phyloP scores from a whole-genome alignment of 1,140 invertebrate species.

The Nylanderia fulva region DNA sequence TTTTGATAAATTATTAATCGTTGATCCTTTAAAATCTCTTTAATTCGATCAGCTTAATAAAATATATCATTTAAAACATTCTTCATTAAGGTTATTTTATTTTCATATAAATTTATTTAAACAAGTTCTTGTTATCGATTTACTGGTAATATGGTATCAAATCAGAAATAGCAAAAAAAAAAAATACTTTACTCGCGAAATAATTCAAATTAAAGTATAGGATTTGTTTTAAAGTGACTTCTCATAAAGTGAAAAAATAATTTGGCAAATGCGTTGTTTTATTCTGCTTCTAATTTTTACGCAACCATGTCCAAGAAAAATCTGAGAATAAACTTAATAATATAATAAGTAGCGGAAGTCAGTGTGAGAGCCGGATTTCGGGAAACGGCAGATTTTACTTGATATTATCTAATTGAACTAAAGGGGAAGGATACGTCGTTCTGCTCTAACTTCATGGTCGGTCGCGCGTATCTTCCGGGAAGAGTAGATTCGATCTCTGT shows the following conservation, averaged over 20 bases:
- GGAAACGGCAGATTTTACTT: constrained; percentile 72
- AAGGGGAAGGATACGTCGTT: constrained; percentile 78
- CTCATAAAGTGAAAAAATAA: neutral
- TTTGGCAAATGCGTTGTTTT: neutral
- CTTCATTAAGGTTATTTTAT: neutral
- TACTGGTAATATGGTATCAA: neutral
- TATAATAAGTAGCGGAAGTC: constrained; percentile 56
- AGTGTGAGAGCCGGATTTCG: constrained; percentile 69
- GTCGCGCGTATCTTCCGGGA: constrained; percentile 78
- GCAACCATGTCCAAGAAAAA: neutral
- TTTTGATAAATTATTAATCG: neutral
- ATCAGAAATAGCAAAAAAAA: neutral
- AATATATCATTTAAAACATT: neutral
- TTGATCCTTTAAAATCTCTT: neutral
- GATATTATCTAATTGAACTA: constrained; percentile 77
- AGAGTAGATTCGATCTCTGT: constrained; percentile 54
- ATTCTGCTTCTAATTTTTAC: neutral
- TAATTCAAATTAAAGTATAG: neutral
- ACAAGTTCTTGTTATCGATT: neutral
- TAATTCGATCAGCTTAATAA: neutral
- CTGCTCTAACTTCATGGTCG: constrained; percentile 77
- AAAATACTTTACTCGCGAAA: neutral
- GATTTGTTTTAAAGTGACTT: neutral
- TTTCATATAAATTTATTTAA: neutral
- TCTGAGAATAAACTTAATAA: constrained; percentile 16